Conservation (phyloP, 2,113 vertebrate species). For the zebrafish (Danio rerio) region GRCz12tu NC_133200.1:6391501-6392000, state of each 20-base stretch:
- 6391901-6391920: neutral
- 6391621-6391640: no score
- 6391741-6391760: constrained; percentile 75
- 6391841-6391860: neutral
- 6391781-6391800: constrained; percentile 65
- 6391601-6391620: no score
- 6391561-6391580: no score
- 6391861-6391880: neutral
- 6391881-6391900: neutral
- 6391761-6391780: constrained; percentile 72
- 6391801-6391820: constrained; percentile 47
- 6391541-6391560: no score
- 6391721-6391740: constrained; percentile 1
- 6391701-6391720: no score
- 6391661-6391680: no score
- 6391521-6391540: no score
- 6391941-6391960: neutral
- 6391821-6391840: neutral
- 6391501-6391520: no score
- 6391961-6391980: constrained; percentile 7
- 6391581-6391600: no score
- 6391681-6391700: no score
- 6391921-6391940: neutral
- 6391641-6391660: no score
- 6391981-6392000: neutral